Percentiles rank a stretch among this genome's conserved stretches.
These are phyloP conservation scores for Grapholita molesta DNA, from an alignment of 1,140 invertebrate genomes.

Conservation along the genomic window DNA sequence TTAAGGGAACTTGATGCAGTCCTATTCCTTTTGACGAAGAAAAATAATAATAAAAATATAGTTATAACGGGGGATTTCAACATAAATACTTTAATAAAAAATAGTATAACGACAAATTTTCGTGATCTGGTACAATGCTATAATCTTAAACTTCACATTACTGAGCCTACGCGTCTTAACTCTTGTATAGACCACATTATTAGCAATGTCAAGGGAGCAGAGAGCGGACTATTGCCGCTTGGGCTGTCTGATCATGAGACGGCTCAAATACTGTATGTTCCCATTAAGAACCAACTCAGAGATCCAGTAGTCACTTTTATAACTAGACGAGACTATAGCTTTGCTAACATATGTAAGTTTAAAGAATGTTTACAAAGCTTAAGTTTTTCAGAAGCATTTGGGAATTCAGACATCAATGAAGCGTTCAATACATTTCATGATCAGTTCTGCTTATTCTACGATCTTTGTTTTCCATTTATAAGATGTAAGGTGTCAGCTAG, in stretches of 20 bases:
- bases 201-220: slow-evolving; percentile 7
- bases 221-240: not conserved
- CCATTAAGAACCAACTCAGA: not conserved
- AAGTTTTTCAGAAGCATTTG: not conserved
- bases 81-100: no score
- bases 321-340: not conserved
- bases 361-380: not conserved
- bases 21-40: no score
- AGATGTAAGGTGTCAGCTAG: not conserved
- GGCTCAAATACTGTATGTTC: not conserved
- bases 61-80: no score
- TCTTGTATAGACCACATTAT: no score
- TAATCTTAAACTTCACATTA: no score
- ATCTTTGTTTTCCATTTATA: slow-evolving; percentile 9
- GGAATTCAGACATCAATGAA: not conserved
- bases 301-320: not conserved
- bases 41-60: no score
- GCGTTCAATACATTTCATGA: slow-evolving; percentile 10
- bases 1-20: no score
- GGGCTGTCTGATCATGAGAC: slow-evolving; percentile 1
- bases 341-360: not conserved
- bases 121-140: no score
- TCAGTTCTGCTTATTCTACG: not conserved
- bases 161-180: no score
- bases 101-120: no score